Percentiles rank a stretch among this genome's conserved stretches.
phyloP scores from a whole-genome alignment of 2,888 invertebrate genomes.

The Drosophila diplacantha region DNA sequence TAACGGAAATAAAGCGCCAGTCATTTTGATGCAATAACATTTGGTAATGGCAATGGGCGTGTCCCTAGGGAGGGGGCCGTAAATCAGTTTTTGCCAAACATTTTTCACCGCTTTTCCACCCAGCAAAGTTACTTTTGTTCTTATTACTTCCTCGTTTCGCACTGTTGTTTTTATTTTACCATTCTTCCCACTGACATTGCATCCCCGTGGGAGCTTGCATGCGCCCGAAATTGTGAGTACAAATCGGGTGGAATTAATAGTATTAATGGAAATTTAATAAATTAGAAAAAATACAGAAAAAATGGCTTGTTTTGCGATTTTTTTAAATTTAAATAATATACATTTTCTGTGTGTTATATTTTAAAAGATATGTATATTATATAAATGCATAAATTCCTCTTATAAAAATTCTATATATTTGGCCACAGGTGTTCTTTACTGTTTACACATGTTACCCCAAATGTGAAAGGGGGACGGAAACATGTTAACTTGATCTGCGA shows the following conservation, averaged over 20 bases:
- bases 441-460: slow-evolving; percentile 14
- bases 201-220: slow-evolving; percentile 65
- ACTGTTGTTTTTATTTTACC: slow-evolving; percentile 26
- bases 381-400: too few species aligned
- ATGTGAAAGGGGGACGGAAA: slow-evolving; percentile 5
- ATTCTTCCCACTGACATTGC: slow-evolving; percentile 51
- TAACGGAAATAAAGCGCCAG: slow-evolving; percentile 32
- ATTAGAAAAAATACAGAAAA: neutral
- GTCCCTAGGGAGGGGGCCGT: slow-evolving; percentile 37
- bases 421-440: neutral
- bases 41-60: slow-evolving; percentile 56
- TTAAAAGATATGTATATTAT: too few species aligned
- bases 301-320: neutral
- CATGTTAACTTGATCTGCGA: slow-evolving; percentile 27
- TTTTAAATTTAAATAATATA: neutral
- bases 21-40: slow-evolving; percentile 60
- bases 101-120: slow-evolving; percentile 48
- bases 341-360: neutral
- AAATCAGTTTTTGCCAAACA: slow-evolving; percentile 60
- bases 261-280: neutral
- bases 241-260: slow-evolving; percentile 1
- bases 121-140: slow-evolving; percentile 21
- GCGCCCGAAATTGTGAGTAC: slow-evolving; percentile 49
- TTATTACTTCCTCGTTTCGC: slow-evolving; percentile 35
- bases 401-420: neutral